These are phyloP conservation scores for Daubentonia madagascariensis DNA, from an alignment of 2,113 vertebrate genomes.

Conservation along the genomic window DNA sequence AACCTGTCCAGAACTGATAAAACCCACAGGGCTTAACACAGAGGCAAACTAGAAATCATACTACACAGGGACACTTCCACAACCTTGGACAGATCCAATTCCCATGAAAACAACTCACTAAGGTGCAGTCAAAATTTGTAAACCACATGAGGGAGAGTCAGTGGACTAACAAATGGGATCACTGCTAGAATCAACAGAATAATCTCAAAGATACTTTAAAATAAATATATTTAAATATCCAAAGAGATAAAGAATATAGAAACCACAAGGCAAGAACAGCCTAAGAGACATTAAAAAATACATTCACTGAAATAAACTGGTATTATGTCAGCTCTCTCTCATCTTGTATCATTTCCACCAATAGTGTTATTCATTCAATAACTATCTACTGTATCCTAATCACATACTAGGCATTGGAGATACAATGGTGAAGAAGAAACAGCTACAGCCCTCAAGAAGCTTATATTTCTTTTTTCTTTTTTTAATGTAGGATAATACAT, in stretches of 20 bases:
- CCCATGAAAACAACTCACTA: neutral
- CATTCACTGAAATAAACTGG: neutral
- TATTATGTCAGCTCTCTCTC: too few species aligned
- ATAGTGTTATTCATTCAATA: neutral
- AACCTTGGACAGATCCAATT: neutral
- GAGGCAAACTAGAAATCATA: neutral
- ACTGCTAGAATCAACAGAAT: neutral
- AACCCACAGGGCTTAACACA: neutral
- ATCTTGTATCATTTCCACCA: neutral
- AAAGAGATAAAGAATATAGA: neutral
- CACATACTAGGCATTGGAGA: neutral
- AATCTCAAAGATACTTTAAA: neutral
- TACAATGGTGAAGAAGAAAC: neutral
- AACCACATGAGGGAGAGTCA: neutral
- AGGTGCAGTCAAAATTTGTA: neutral
- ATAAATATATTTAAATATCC: neutral
- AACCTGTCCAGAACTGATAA: neutral
- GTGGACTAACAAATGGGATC: neutral
- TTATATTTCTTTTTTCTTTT: neutral
- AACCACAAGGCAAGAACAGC: neutral
- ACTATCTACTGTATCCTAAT: neutral
- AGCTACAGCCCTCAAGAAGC: neutral
- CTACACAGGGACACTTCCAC: neutral
- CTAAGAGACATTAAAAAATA: neutral
- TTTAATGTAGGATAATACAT: neutral